Percentiles rank a stretch among this genome's conserved stretches.
Evolutionary conservation across 1,140 invertebrate genomes (phyloP).

Genomic region (Frieseomelitta varia): DNA sequence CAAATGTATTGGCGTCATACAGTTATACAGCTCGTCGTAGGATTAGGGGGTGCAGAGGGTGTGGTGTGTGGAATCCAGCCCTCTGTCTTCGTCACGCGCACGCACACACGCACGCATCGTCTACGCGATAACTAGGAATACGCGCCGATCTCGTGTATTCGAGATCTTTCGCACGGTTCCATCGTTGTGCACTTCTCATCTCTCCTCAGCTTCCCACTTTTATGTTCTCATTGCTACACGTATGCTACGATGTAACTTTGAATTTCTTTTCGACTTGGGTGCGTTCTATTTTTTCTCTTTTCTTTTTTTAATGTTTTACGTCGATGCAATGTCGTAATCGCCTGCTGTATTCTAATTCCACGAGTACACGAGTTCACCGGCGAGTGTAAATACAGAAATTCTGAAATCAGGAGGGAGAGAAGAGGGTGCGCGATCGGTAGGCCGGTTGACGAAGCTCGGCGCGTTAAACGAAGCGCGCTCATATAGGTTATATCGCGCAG

Average conservation of each 20-base stretch:
- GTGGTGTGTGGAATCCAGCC: constrained; percentile 22
- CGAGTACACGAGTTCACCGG: background rate
- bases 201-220: background rate
- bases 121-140: background rate
- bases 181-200: background rate
- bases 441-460: background rate
- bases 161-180: background rate
- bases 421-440: constrained; percentile 24
- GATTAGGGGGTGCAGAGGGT: constrained; percentile 32
- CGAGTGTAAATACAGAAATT: background rate
- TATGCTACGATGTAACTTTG: too few relatives aligned
- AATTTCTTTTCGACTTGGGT: background rate
- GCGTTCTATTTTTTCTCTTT: too few relatives aligned
- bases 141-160: background rate
- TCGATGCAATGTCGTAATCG: background rate
- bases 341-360: background rate
- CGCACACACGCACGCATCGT: background rate
- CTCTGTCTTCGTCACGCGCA: constrained; percentile 17
- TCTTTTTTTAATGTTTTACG: background rate
- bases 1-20: constrained; percentile 50
- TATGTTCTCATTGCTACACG: background rate
- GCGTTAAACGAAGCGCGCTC: constrained; percentile 41
- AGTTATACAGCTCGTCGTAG: constrained; percentile 13
- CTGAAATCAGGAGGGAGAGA: background rate
- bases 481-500: constrained; percentile 31